phyloP scores from a whole-genome alignment of 2,888 invertebrate species.

The Patella caerulea region DNA sequence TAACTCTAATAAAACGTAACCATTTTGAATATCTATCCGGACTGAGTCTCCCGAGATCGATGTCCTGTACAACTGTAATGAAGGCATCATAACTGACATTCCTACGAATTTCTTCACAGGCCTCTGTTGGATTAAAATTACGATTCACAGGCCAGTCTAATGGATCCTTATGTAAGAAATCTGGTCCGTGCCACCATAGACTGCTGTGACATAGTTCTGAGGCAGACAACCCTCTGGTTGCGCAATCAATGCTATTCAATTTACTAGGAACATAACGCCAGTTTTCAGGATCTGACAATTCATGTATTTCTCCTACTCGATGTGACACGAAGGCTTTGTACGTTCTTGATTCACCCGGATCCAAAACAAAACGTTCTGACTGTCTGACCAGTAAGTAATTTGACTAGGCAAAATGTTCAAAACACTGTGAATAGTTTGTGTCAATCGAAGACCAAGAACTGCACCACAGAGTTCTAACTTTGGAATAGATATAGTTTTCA shows the following conservation, averaged over 20 bases:
- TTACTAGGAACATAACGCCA: constrained; percentile 1
- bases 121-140: neutral
- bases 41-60: neutral
- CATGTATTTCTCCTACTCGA: neutral
- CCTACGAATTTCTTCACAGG: neutral
- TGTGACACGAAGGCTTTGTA: neutral
- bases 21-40: neutral
- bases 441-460: too few relatives aligned
- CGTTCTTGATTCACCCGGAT: neutral
- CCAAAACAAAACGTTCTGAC: neutral
- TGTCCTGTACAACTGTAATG: neutral
- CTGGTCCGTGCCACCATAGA: neutral
- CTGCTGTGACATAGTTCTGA: neutral
- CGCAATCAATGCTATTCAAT: neutral
- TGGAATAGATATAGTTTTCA: too few relatives aligned
- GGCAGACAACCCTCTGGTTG: neutral
- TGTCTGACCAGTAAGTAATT: neutral
- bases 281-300: neutral
- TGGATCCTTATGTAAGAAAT: neutral
- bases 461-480: too few relatives aligned
- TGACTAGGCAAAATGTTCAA: too few relatives aligned
- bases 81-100: neutral
- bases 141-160: neutral
- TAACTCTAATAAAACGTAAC: neutral
- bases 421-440: too few relatives aligned